Conservation (phyloP, 1,140 invertebrate species). For the Scaptomyza pallida region DNA sequence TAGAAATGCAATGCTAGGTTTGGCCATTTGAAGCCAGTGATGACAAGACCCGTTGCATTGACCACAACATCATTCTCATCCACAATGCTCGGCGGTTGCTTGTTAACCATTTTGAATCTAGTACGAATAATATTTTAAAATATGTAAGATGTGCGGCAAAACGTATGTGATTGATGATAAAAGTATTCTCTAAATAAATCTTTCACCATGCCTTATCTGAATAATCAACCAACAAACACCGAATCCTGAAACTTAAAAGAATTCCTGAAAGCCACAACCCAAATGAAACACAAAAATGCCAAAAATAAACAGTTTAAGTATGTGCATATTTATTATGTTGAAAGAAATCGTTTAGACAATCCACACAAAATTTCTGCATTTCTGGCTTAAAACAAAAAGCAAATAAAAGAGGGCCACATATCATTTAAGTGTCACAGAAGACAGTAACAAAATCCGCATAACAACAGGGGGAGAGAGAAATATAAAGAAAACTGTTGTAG, state of each 20-base stretch:
- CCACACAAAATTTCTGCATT: slow-evolving; percentile 10
- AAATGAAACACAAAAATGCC: slow-evolving; percentile 13
- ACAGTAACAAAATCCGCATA: slow-evolving; percentile 50
- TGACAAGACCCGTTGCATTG: neutral
- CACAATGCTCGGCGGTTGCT: too few relatives aligned
- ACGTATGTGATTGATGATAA: neutral
- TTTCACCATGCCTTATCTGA: too few relatives aligned
- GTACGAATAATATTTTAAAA: too few relatives aligned
- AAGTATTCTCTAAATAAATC: neutral
- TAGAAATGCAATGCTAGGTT: neutral
- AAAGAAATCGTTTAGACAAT: slow-evolving; percentile 25
- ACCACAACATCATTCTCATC: neutral
- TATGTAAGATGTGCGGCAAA: neutral
- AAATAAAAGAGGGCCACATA: slow-evolving; percentile 21
- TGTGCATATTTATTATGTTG: slow-evolving; percentile 46
- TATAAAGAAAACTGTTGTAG: slow-evolving; percentile 36
- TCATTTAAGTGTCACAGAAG: slow-evolving; percentile 20
- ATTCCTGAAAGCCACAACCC: neutral
- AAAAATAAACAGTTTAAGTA: slow-evolving; percentile 20
- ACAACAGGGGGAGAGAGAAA: slow-evolving; percentile 33
- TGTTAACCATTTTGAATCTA: too few relatives aligned
- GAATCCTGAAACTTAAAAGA: neutral
- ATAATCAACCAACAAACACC: too few relatives aligned
- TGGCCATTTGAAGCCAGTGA: slow-evolving; percentile 18
- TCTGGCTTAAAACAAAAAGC: too few relatives aligned